Percentiles rank a stretch among this genome's conserved stretches.
Conservation (phyloP, 1,140 invertebrate species). For the Pseudoatta argentina region DNA sequence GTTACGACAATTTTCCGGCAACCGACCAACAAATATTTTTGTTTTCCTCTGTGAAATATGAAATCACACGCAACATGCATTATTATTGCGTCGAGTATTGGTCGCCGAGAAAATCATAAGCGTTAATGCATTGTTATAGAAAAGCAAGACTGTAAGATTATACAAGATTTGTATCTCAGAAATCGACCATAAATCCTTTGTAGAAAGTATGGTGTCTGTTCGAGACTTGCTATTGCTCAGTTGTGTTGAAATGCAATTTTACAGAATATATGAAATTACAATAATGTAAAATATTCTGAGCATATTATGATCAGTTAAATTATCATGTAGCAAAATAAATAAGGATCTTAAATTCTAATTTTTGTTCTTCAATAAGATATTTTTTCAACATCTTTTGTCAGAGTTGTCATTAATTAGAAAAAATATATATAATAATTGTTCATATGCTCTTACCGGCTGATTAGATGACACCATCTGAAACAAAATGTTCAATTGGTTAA, state of each 20-base stretch:
- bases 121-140: neutral
- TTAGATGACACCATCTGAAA: conserved; percentile 82
- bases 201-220: conserved; percentile 84
- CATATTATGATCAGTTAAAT: conserved; percentile 40
- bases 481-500: conserved; percentile 1
- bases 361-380: conserved; percentile 8
- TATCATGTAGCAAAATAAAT: neutral
- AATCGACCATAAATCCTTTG: conserved; percentile 79
- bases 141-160: neutral
- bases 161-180: conserved; percentile 77
- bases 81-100: conserved; percentile 3
- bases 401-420: neutral
- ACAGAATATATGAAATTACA: conserved; percentile 70
- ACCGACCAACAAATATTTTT: conserved; percentile 85
- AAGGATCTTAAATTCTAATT: conserved; percentile 17
- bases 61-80: conserved; percentile 1
- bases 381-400: conserved; percentile 30
- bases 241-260: conserved; percentile 52
- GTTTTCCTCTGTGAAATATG: conserved; percentile 83
- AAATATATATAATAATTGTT: conserved; percentile 10
- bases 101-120: neutral
- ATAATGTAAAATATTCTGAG: conserved; percentile 76
- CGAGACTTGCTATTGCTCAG: conserved; percentile 82
- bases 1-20: conserved; percentile 85
- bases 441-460: conserved; percentile 79